Conservation (phyloP, 2,888 invertebrate species). For the Altica lythri region DNA sequence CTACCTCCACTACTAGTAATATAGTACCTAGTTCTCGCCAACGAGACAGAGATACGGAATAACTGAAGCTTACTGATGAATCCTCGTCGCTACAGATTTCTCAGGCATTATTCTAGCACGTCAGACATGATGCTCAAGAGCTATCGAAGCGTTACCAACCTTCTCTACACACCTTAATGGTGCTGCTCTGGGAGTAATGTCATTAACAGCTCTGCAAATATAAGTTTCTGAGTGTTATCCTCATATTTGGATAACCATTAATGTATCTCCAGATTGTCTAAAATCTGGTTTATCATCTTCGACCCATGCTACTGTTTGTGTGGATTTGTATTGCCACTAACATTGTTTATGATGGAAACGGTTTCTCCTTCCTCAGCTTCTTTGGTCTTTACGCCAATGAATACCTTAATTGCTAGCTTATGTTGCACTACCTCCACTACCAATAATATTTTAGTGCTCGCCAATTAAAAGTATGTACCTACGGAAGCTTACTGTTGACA, state of each 20-base stretch:
- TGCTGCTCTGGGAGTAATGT: slow-evolving; percentile 74
- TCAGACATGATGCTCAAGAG: slow-evolving; percentile 85
- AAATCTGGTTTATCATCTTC: slow-evolving; percentile 85
- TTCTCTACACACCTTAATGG: slow-evolving; percentile 70
- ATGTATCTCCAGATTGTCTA: slow-evolving; percentile 77
- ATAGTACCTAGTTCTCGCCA: slow-evolving; percentile 91
- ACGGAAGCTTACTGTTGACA: slow-evolving; percentile 80
- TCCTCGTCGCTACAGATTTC: slow-evolving; percentile 82
- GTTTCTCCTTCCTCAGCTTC: slow-evolving; percentile 84
- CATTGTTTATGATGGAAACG: slow-evolving; percentile 84
- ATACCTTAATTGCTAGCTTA: slow-evolving; percentile 84
- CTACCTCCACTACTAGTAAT: slow-evolving; percentile 91
- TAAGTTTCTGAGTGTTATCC: slow-evolving; percentile 89
- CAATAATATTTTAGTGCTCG: slow-evolving; percentile 88
- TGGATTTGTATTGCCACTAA: slow-evolving; percentile 84
- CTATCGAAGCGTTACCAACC: slow-evolving; percentile 79
- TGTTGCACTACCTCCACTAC: slow-evolving; percentile 92
- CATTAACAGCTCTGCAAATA: slow-evolving; percentile 85
- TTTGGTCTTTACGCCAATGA: slow-evolving; percentile 78
- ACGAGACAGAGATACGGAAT: slow-evolving; percentile 83
- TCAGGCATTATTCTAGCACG: slow-evolving; percentile 82
- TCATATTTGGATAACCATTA: slow-evolving; percentile 74
- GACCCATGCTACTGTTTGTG: slow-evolving; percentile 83
- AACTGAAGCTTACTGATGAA: slow-evolving; percentile 79
- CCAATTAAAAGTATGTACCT: slow-evolving; percentile 94